Conservation (phyloP, 1,140 invertebrate species). For the Macrocentrus cingulum region DNA sequence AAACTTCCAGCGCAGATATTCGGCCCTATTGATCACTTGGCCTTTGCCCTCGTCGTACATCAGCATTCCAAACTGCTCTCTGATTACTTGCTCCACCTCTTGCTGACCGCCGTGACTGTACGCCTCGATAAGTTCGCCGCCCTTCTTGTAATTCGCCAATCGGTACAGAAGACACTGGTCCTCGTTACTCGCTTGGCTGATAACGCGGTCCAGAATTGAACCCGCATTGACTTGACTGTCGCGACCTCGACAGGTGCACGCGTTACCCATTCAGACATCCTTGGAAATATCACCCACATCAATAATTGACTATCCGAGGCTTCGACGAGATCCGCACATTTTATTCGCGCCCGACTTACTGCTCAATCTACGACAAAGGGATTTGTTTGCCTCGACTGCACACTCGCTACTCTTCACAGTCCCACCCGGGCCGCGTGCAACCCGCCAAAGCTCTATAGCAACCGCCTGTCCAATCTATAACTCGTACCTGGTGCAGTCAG, state of each 20-base stretch:
- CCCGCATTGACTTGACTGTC: slow-evolving; percentile 62
- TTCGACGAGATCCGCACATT: no score
- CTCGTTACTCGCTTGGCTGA: slow-evolving; percentile 80
- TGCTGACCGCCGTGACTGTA: slow-evolving; percentile 78
- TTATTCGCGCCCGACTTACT: no score
- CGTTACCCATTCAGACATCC: slow-evolving; percentile 56
- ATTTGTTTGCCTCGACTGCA: slow-evolving; percentile 2
- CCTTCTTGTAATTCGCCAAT: slow-evolving; percentile 88
- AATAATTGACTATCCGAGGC: not conserved
- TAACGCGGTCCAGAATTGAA: slow-evolving; percentile 82
- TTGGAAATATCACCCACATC: slow-evolving; percentile 7
- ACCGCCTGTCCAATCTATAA: slow-evolving; percentile 51
- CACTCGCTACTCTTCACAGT: not conserved
- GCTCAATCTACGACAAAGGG: slow-evolving; percentile 18
- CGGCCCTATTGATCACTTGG: slow-evolving; percentile 82
- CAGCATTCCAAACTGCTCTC: slow-evolving; percentile 83
- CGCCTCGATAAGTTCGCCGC: slow-evolving; percentile 81
- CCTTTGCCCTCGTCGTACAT: slow-evolving; percentile 90
- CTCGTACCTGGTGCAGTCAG: slow-evolving; percentile 46
- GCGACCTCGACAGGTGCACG: slow-evolving; percentile 51
- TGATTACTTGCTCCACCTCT: slow-evolving; percentile 83
- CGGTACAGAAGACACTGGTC: slow-evolving; percentile 85
- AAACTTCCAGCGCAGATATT: slow-evolving; percentile 92
- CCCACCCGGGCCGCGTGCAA: not conserved
- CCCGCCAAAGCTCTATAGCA: slow-evolving; percentile 43